A percentile compares a stretch with the other conserved stretches of the same genome.
These are phyloP conservation scores for Drepana falcataria DNA, from an alignment of 2,888 invertebrate species.

Conservation along the genomic window DNA sequence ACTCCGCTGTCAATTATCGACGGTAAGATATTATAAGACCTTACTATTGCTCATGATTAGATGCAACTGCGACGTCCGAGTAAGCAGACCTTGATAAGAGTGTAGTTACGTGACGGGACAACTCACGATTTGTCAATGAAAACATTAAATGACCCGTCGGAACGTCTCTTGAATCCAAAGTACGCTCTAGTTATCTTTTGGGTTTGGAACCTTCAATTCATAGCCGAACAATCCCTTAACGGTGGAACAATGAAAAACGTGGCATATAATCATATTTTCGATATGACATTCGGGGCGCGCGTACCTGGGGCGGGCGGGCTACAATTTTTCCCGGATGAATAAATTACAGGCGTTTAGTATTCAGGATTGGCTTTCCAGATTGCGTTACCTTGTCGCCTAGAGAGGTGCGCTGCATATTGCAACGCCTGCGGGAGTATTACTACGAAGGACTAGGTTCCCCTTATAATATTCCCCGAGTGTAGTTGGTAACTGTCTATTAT, in stretches of 20 bases:
- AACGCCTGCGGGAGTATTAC: constrained; percentile 24
- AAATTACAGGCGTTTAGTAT: constrained; percentile 59
- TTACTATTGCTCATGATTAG: no score
- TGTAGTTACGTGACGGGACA: background rate
- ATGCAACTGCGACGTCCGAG: no score
- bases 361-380: constrained; percentile 43
- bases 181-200: background rate
- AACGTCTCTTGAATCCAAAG: background rate
- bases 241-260: constrained; percentile 17
- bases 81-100: no score
- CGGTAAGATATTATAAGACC: no score
- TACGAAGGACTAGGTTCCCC: constrained; percentile 15
- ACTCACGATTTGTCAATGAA: constrained; percentile 1
- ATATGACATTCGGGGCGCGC: constrained; percentile 34
- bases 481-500: background rate
- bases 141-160: background rate
- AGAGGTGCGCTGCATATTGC: constrained; percentile 56
- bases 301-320: constrained; percentile 28
- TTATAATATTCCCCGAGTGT: background rate
- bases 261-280: constrained; percentile 27
- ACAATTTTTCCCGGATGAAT: constrained; percentile 62
- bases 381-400: constrained; percentile 66
- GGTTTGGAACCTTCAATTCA: constrained; percentile 2
- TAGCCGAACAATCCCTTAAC: constrained; percentile 12
- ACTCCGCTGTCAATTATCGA: no score